Evolutionary conservation across 2,888 invertebrate genomes (phyloP).

Genomic region (Limnephilus lunatus): DNA sequence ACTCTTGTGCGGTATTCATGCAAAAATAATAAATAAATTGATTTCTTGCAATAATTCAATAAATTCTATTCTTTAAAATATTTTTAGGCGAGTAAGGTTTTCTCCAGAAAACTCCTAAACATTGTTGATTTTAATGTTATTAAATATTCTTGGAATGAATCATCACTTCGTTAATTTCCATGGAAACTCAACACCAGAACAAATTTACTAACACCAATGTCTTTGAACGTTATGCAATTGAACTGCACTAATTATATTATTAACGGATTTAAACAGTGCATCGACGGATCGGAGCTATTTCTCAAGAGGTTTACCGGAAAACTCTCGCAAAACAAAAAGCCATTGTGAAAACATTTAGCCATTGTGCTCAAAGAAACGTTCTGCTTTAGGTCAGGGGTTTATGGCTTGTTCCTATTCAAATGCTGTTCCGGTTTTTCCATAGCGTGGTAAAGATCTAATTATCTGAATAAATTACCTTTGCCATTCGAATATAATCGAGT

Average conservation of each 20-base stretch:
- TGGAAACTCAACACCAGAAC: background rate
- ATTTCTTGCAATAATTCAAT: no score
- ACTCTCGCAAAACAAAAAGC: background rate
- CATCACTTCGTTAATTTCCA: background rate
- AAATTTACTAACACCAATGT: background rate
- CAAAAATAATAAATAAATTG: no score
- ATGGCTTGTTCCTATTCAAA: background rate
- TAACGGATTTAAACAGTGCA: background rate
- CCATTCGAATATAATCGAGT: background rate
- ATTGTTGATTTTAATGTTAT: no score
- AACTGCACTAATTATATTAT: conserved; percentile 6
- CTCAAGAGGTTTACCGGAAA: background rate
- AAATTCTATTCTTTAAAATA: no score
- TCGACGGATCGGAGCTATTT: background rate
- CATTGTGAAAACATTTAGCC: background rate
- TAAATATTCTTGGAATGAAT: no score
- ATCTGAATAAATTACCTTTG: background rate
- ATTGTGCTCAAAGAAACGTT: background rate
- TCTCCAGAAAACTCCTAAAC: no score
- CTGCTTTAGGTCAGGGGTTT: background rate
- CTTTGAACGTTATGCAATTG: background rate
- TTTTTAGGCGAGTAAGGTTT: no score
- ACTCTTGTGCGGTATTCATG: no score
- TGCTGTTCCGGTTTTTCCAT: conserved; percentile 1
- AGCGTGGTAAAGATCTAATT: background rate